Conservation (phyloP, 2,888 invertebrate genomes). For the Aspidapion aeneum region DNA sequence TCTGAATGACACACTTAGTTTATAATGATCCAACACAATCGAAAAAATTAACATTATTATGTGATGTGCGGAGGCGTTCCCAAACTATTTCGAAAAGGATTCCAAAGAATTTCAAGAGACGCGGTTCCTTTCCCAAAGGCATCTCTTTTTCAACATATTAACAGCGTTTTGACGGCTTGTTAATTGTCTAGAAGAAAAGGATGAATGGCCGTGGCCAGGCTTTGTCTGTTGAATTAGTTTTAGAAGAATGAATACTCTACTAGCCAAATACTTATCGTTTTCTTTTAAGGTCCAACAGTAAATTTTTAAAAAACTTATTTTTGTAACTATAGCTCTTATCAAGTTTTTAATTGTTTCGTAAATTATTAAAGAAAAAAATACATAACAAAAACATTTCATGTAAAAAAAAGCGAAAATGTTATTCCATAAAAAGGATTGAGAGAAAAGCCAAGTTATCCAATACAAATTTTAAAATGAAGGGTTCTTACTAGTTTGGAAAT, state of each 20-base stretch:
- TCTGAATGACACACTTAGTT: background rate
- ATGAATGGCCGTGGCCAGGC: background rate
- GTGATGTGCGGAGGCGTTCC: background rate
- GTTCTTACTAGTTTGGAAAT: no score
- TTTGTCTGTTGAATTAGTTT: background rate
- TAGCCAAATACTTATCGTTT: no score
- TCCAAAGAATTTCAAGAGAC: background rate
- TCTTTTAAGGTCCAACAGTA: no score
- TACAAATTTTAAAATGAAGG: no score
- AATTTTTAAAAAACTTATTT: no score
- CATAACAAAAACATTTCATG: no score
- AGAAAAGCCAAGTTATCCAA: no score
- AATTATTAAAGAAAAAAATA: no score
- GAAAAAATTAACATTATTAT: background rate
- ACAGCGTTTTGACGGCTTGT: background rate
- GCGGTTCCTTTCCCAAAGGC: background rate
- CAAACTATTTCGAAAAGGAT: background rate
- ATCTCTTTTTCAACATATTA: background rate
- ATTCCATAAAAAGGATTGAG: no score
- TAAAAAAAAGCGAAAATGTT: no score
- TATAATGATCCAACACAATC: background rate
- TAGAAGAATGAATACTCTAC: background rate
- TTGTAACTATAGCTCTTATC: no score
- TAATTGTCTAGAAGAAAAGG: background rate
- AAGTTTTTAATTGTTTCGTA: no score